Evolutionary conservation across 2,113 vertebrate species (phyloP).

Genomic region (Istiophorus platypterus): DNA sequence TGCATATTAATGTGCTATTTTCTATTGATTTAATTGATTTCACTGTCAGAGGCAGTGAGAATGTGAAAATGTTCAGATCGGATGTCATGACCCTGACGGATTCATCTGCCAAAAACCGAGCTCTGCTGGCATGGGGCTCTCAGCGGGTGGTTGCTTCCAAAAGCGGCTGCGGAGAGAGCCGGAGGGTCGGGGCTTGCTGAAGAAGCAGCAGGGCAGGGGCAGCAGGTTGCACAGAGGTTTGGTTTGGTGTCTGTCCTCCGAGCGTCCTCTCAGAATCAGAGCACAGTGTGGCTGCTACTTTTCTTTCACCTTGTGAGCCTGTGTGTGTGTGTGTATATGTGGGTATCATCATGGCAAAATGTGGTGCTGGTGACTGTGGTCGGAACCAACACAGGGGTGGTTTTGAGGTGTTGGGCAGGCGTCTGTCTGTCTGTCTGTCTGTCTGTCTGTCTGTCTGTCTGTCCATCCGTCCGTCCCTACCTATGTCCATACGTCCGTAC

Average conservation of each 20-base stretch:
- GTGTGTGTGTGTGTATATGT: too few relatives aligned
- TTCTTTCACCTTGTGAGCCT: too few relatives aligned
- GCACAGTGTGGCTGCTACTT: too few relatives aligned
- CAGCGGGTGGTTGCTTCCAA: constrained; percentile 9
- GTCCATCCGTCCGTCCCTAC: too few relatives aligned
- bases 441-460: too few relatives aligned
- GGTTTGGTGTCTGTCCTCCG: constrained; percentile 28
- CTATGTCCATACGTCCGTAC: too few relatives aligned
- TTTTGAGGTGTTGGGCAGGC: too few relatives aligned
- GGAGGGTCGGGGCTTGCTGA: constrained; percentile 2
- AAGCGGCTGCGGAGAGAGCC: not conserved
- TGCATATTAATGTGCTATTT: not conserved
- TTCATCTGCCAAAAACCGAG: not conserved
- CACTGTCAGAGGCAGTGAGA: not conserved
- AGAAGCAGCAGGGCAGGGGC: constrained; percentile 24
- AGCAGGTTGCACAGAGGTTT: constrained; percentile 14
- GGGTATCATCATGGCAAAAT: too few relatives aligned
- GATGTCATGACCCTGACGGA: not conserved
- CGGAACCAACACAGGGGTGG: too few relatives aligned
- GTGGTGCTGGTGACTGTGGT: too few relatives aligned
- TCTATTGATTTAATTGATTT: not conserved
- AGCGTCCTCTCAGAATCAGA: too few relatives aligned
- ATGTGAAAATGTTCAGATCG: not conserved
- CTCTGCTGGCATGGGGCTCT: constrained; percentile 19
- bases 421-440: too few relatives aligned